These are phyloP conservation scores for Chrosomus eos DNA, from an alignment of 2,797 vertebrate species.

Conservation along the genomic window DNA sequence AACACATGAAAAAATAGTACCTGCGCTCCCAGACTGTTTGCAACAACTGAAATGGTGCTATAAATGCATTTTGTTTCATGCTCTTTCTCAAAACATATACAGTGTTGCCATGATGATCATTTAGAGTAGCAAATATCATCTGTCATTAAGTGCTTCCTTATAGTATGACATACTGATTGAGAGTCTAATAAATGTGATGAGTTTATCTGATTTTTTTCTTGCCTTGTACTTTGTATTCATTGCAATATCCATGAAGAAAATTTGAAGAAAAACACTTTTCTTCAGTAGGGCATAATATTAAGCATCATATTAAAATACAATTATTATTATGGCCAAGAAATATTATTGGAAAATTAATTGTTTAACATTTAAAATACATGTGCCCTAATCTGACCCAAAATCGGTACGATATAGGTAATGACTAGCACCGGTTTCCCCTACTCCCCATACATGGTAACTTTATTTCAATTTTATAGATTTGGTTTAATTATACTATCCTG, in stretches of 20 bases:
- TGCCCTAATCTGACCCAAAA: too few species aligned
- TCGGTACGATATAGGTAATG: too few species aligned
- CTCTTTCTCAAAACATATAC: constrained; percentile 59
- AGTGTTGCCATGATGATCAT: constrained; percentile 41
- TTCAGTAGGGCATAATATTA: background rate
- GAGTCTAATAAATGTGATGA: constrained; percentile 77
- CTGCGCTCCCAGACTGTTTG: constrained; percentile 61
- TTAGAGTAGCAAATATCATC: constrained; percentile 55
- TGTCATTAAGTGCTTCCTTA: constrained; percentile 76
- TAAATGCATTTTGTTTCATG: constrained; percentile 67
- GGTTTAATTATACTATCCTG: background rate
- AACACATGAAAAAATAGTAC: constrained; percentile 22
- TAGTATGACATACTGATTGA: constrained; percentile 68
- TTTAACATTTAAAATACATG: background rate
- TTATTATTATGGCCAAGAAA: background rate
- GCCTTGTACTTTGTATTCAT: constrained; percentile 40
- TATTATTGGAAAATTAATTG: background rate
- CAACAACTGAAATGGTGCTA: constrained; percentile 79
- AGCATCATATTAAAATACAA: background rate
- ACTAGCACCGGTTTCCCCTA: background rate
- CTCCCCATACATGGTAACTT: background rate
- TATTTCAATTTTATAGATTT: background rate
- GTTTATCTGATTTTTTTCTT: constrained; percentile 48
- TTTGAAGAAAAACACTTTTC: too few species aligned
- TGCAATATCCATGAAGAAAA: constrained; percentile 38